Evolutionary conservation across 2,888 invertebrate genomes (phyloP).

Genomic region (Automeris io): DNA sequence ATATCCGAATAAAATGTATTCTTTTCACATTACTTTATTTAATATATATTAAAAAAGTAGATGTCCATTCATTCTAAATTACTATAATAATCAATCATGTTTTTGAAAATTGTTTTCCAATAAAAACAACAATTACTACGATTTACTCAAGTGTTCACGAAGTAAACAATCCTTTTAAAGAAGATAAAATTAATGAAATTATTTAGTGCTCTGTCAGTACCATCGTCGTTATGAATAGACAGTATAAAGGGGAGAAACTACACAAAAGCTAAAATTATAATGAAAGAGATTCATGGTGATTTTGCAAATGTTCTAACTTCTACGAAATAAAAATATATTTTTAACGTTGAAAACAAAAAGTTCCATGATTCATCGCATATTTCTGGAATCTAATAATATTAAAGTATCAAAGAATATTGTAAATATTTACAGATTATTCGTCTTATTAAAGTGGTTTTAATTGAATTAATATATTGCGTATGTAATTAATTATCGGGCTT

Average conservation of each 20-base stretch:
- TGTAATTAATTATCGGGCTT: no score
- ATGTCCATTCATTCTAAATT: no score
- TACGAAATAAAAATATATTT: conserved; percentile 28
- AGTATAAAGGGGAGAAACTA: conserved; percentile 35
- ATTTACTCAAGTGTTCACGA: not conserved
- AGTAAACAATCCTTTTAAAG: conserved; percentile 15
- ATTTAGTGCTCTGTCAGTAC: conserved; percentile 34
- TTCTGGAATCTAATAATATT: no score
- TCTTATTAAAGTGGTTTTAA: no score
- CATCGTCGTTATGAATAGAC: conserved; percentile 31
- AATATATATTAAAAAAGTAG: no score
- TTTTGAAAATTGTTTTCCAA: not conserved
- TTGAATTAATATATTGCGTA: no score
- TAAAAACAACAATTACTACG: not conserved
- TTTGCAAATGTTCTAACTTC: conserved; percentile 32
- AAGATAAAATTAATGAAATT: conserved; percentile 47
- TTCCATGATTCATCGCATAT: conserved; percentile 23
- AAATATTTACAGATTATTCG: no score
- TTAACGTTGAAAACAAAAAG: conserved; percentile 34
- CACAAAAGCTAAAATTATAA: conserved; percentile 37
- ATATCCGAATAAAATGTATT: no score
- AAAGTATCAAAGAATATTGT: no score
- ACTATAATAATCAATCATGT: no score
- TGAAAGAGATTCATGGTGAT: conserved; percentile 42
- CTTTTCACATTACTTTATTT: no score